A percentile compares a stretch with the other conserved stretches of the same genome.
Evolutionary conservation across 2,888 invertebrate species (phyloP).

Genomic region (Hemicrepidius hirtus): DNA sequence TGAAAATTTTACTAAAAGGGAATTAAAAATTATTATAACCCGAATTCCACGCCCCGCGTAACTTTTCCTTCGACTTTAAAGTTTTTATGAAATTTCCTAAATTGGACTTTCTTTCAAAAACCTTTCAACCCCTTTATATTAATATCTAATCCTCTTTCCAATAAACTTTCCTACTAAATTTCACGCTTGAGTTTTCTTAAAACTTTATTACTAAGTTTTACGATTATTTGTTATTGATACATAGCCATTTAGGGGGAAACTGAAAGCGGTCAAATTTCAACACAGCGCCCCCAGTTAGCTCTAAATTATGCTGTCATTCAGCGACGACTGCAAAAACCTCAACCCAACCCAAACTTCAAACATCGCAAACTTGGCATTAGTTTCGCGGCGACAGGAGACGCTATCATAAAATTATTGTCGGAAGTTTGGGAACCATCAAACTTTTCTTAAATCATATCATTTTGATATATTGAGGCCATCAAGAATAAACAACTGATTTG

Average conservation of each 20-base stretch:
- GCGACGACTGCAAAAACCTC: slow-evolving; percentile 17
- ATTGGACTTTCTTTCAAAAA: not conserved
- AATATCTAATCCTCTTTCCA: not conserved
- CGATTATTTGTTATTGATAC: slow-evolving; percentile 23
- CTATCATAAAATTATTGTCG: slow-evolving; percentile 27
- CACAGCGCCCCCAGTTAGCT: slow-evolving; percentile 11
- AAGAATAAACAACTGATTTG: not conserved
- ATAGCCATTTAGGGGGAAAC: not conserved
- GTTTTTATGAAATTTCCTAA: no score
- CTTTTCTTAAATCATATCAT: slow-evolving; percentile 8
- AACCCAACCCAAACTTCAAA: slow-evolving; percentile 13
- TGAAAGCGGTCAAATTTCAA: slow-evolving; percentile 22
- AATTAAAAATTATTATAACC: no score
- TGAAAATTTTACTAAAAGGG: no score
- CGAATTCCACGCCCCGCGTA: no score
- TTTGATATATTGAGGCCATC: not conserved
- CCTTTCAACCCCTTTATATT: not conserved
- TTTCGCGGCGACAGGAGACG: slow-evolving; percentile 21
- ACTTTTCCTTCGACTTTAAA: no score
- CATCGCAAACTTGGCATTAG: slow-evolving; percentile 15
- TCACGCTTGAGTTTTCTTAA: slow-evolving; percentile 4
- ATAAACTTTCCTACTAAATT: slow-evolving; percentile 17
- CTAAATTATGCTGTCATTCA: slow-evolving; percentile 25
- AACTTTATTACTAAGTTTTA: slow-evolving; percentile 17
- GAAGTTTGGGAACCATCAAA: slow-evolving; percentile 20